Evolutionary conservation across 2,113 vertebrate genomes (phyloP), one percentile per base, ranked within the genome.

Genomic region (Athene noctua): DNA sequence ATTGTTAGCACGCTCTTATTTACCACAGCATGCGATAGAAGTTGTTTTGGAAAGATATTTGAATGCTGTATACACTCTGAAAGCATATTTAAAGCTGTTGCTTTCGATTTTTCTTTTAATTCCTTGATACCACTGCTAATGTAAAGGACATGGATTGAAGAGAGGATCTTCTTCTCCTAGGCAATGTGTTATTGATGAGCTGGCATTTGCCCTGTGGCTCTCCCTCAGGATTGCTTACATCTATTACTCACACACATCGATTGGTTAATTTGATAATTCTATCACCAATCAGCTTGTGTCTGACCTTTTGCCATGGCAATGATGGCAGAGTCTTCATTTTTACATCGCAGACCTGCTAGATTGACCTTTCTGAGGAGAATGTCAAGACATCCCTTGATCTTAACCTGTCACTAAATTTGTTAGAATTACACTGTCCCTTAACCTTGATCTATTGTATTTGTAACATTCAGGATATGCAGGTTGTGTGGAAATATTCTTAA

Each of bases 231-330:
- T 98, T 96, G 98, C 98, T 98, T 98, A 98, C 98, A 98, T 98
- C 98, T 98, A 98, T 98, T 98, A 98, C 98, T 98, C 98, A 98
- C 98, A 97, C 94, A 97, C 98, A 99, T 99, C 99, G 99, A 99
- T 99, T 99, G 99, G 98, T 99, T 99, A 98, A 99, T 99, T 99
- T 99, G 99, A 99, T 99, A 98, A 99, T 99, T 99, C 99, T 99
- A 99, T 99, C 99, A 99, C 99, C 99, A 99, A 99, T 99, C 99
- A 98, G 98, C 98, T 99, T 98, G 98, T 98, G 98, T 98, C 99
- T 99, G 99, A 99, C 99, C 99, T 99, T 99, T 99, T 98, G 98
- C 98, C 98, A 98, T 98, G 98, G 99, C 99, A 98, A 99, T 99
- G 99, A 99, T 99, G 98, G 98, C 98, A 98, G 98, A 98, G 98